A percentile compares a stretch with the other conserved stretches of the same genome.
Evolutionary conservation across 1,140 invertebrate species (phyloP).

Genomic region (Heliothis subflexa): DNA sequence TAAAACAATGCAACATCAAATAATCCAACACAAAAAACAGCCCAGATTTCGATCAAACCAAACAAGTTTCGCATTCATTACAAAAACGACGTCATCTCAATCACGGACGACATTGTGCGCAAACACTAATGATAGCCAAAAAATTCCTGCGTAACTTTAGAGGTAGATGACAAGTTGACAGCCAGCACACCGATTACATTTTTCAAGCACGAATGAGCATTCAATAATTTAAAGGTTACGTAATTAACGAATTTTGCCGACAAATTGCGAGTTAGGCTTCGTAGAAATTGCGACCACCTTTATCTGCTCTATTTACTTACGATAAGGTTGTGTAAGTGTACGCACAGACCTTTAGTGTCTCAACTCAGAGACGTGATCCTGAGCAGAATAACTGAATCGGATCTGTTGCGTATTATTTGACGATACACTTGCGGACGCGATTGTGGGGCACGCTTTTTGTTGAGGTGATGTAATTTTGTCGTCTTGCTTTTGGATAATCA

Average conservation of each 20-base stretch:
- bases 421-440: conserved; percentile 28
- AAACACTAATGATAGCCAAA: conserved; percentile 24
- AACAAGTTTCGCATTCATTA: conserved; percentile 5
- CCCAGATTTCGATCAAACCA: background rate
- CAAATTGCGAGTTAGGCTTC: conserved; percentile 50
- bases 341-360: conserved; percentile 73
- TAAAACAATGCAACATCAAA: background rate
- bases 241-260: conserved; percentile 53
- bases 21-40: background rate
- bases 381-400: conserved; percentile 61
- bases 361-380: conserved; percentile 69
- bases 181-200: conserved; percentile 38
- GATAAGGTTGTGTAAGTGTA: conserved; percentile 62
- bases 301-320: conserved; percentile 71
- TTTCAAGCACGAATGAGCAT: conserved; percentile 52
- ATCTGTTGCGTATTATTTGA: conserved; percentile 62
- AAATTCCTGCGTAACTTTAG: conserved; percentile 34
- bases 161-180: conserved; percentile 44
- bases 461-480: background rate
- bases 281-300: conserved; percentile 62
- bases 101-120: conserved; percentile 27
- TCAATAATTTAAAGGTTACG: conserved; percentile 41
- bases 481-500: background rate
- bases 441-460: background rate
- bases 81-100: conserved; percentile 18